A percentile compares a stretch with the other conserved stretches of the same genome.
phyloP scores from a whole-genome alignment of 1,140 invertebrate species.

The Pachyrhynchus sulphureomaculatus region DNA sequence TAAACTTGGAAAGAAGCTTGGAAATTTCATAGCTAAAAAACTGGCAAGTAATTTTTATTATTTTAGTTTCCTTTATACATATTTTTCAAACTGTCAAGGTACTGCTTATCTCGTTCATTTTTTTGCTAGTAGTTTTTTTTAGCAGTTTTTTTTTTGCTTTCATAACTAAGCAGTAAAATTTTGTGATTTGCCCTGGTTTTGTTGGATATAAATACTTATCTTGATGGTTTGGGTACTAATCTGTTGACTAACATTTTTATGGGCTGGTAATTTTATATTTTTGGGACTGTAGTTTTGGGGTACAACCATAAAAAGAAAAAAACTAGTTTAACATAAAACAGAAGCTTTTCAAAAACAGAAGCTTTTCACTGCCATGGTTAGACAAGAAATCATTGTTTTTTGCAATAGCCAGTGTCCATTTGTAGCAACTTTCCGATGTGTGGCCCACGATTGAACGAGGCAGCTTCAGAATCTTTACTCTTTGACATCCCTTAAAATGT shows the following conservation, averaged over 20 bases:
- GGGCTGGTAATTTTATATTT: too few species aligned
- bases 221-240: background rate
- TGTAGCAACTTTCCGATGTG: too few species aligned
- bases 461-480: too few species aligned
- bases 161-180: background rate
- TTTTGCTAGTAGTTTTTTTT: background rate
- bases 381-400: too few species aligned
- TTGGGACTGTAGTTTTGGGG: background rate
- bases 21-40: slow-evolving; percentile 28
- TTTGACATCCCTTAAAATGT: too few species aligned
- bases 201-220: background rate
- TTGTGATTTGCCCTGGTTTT: background rate
- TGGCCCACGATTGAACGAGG: too few species aligned
- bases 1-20: slow-evolving; percentile 29
- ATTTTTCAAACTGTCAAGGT: background rate
- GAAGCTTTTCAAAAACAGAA: too few species aligned
- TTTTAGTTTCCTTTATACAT: background rate
- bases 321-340: too few species aligned
- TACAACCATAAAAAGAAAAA: background rate
- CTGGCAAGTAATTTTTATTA: slow-evolving; percentile 31
- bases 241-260: too few species aligned
- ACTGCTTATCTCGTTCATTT: background rate
- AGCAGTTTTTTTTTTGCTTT: background rate
- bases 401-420: too few species aligned
- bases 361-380: too few species aligned